These are phyloP conservation scores for Bombylius discolor DNA, from an alignment of 2,888 invertebrate genomes.

Conservation along the genomic window DNA sequence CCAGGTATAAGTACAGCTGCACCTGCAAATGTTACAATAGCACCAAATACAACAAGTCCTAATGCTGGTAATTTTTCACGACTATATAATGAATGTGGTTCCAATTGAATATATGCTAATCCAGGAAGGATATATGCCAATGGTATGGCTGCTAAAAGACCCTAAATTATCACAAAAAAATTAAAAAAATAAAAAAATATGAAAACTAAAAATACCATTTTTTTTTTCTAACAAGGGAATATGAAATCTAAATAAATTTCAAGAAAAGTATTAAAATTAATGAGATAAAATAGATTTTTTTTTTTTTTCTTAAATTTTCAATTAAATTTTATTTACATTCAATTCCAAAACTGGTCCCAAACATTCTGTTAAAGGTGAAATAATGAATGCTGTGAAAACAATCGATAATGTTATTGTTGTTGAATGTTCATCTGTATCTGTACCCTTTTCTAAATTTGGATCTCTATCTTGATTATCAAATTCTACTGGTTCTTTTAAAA, in stretches of 20 bases:
- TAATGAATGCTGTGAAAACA: constrained; percentile 52
- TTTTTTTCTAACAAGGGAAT: not conserved
- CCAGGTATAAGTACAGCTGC: constrained; percentile 32
- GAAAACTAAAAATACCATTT: not conserved
- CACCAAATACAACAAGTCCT: constrained; percentile 54
- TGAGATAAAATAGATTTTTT: no score
- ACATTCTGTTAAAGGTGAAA: constrained; percentile 73
- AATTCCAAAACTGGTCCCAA: constrained; percentile 69
- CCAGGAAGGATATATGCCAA: constrained; percentile 72
- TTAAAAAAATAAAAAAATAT: not conserved
- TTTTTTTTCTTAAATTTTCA: no score
- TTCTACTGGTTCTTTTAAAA: constrained; percentile 33
- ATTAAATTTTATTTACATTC: constrained; percentile 47
- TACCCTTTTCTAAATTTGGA: constrained; percentile 32
- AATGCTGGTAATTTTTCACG: constrained; percentile 57
- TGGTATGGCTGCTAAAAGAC: constrained; percentile 68
- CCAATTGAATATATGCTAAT: constrained; percentile 60
- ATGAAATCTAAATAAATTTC: no score
- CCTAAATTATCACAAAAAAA: constrained; percentile 38
- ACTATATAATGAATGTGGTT: constrained; percentile 53
- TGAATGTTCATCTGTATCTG: constrained; percentile 30
- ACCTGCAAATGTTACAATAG: constrained; percentile 32
- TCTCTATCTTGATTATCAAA: constrained; percentile 31
- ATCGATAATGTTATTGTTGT: constrained; percentile 43
- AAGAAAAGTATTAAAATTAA: no score